phyloP scores from a whole-genome alignment of 2,113 vertebrate species.

The Osmerus eperlanus region DNA sequence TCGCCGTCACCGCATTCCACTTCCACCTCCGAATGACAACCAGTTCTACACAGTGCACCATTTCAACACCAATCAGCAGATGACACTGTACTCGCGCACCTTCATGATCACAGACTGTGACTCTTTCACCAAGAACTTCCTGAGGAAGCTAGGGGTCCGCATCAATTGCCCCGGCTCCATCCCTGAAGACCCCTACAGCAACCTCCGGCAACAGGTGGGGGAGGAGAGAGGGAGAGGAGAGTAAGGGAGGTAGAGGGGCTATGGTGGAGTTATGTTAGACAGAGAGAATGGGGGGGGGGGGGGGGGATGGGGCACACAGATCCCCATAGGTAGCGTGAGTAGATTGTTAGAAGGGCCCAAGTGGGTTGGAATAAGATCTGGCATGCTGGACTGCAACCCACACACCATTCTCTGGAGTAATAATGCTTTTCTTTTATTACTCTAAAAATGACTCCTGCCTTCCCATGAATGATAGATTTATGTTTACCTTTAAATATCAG shows the following conservation, averaged over 20 bases:
- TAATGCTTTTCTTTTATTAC: too few species aligned
- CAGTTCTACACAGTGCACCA: conserved; percentile 81
- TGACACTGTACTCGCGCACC: conserved; percentile 77
- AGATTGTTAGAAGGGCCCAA: conserved; percentile 83
- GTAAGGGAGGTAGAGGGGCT: conserved; percentile 1
- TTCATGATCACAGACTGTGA: conserved; percentile 86
- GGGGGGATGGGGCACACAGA: conserved; percentile 77
- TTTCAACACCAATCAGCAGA: conserved; percentile 84
- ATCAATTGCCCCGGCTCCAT: conserved; percentile 63
- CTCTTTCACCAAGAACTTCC: conserved; percentile 81
- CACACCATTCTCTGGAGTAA: too few species aligned
- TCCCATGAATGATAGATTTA: too few species aligned
- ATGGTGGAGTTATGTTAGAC: background rate
- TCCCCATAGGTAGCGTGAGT: conserved; percentile 90
- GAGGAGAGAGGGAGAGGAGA: background rate
- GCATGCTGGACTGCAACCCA: too few species aligned
- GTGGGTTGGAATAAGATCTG: background rate
- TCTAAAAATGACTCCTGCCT: too few species aligned
- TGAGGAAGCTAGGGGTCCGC: conserved; percentile 79
- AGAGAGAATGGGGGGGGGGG: background rate
- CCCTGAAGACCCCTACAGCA: conserved; percentile 81
- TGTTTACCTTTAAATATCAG: conserved; percentile 69
- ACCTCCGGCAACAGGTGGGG: conserved; percentile 72
- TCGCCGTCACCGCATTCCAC: conserved; percentile 81
- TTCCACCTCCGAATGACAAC: conserved; percentile 82